Percentiles rank a stretch among this genome's conserved stretches.
Conservation (phyloP, 2,113 vertebrate species). For the Neolamprologus toae region DNA sequence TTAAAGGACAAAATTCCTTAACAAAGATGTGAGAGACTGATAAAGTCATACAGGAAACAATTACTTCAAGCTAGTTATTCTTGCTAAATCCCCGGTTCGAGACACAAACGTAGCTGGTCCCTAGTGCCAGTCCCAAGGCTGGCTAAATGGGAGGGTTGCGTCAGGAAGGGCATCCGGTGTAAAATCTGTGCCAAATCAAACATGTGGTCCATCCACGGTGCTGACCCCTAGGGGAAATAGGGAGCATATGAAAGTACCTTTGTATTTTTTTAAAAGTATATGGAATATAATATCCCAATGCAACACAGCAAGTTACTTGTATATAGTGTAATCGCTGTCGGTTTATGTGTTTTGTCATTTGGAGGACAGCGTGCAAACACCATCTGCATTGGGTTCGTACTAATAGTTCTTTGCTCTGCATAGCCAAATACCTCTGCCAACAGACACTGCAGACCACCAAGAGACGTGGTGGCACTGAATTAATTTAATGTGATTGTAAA, state of each 20-base stretch:
- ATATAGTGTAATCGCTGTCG: neutral
- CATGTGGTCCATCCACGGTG: neutral
- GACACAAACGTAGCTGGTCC: neutral
- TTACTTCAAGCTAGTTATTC: neutral
- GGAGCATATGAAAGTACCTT: neutral
- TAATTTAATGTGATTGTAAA: neutral
- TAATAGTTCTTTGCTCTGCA: neutral
- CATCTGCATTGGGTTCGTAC: neutral
- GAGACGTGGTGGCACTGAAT: neutral
- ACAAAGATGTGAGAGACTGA: neutral
- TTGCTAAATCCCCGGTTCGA: neutral
- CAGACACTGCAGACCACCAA: neutral
- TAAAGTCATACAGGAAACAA: neutral
- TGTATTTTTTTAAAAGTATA: neutral
- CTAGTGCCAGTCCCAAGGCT: neutral
- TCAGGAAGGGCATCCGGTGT: neutral
- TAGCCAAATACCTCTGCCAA: neutral
- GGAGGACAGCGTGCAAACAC: neutral
- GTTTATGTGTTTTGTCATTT: neutral
- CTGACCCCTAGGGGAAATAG: neutral
- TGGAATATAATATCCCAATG: neutral
- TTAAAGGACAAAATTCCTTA: neutral
- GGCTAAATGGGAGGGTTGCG: neutral
- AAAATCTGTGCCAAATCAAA: neutral
- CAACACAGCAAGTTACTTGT: neutral